phyloP scores from a whole-genome alignment of 2,888 invertebrate species.

The Caenorhabditis afra region DNA sequence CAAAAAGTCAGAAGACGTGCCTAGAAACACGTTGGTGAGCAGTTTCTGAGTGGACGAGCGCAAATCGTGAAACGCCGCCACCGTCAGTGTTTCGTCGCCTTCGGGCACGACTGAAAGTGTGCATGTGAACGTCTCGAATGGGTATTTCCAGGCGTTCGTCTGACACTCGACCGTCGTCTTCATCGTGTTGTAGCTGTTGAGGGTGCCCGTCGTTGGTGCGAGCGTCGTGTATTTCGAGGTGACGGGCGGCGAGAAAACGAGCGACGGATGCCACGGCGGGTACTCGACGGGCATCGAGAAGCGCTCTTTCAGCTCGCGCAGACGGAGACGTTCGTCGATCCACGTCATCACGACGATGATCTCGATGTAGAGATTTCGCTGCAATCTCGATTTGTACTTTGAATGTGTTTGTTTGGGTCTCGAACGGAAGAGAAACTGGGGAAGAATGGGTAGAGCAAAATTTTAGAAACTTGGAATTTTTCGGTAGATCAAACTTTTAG shows the following conservation, averaged over 20 bases:
- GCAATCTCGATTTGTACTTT: slow-evolving; percentile 8
- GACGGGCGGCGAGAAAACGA: slow-evolving; percentile 42
- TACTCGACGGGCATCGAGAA: slow-evolving; percentile 69
- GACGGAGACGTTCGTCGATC: slow-evolving; percentile 76
- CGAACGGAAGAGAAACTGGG: no score
- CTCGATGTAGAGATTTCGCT: slow-evolving; percentile 70
- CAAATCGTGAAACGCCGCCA: slow-evolving; percentile 69
- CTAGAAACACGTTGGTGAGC: slow-evolving; percentile 39
- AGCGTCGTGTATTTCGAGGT: slow-evolving; percentile 53
- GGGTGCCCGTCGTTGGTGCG: slow-evolving; percentile 41
- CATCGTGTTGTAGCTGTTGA: slow-evolving; percentile 46
- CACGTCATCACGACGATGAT: slow-evolving; percentile 68
- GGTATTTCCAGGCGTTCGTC: slow-evolving; percentile 75
- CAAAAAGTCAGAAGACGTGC: not conserved
- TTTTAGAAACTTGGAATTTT: no score
- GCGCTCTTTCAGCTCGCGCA: slow-evolving; percentile 75
- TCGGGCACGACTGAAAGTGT: slow-evolving; percentile 40
- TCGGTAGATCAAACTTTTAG: no score
- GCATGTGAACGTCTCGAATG: slow-evolving; percentile 75
- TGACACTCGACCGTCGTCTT: slow-evolving; percentile 62
- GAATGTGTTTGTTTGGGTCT: not conserved
- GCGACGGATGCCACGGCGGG: slow-evolving; percentile 61
- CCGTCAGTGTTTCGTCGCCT: slow-evolving; percentile 66
- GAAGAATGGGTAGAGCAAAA: no score
- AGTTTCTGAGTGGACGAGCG: slow-evolving; percentile 61